Evolutionary conservation across 2,888 invertebrate species (phyloP).

Genomic region (Folsomia manolachei): DNA sequence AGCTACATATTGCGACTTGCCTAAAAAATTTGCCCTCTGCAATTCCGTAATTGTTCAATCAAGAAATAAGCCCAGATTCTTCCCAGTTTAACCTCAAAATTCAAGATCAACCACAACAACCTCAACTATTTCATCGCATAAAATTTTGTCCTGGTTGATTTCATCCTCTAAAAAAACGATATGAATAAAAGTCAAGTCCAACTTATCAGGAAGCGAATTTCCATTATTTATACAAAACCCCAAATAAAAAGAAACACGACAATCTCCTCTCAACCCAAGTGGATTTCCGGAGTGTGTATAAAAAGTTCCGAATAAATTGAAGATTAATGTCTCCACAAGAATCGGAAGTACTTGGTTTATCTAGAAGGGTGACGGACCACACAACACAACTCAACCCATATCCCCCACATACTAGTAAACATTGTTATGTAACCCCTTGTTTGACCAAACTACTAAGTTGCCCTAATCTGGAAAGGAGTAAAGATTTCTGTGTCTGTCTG

Average conservation of each 20-base stretch:
- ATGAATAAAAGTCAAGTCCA: not conserved
- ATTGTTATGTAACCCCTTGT: not conserved
- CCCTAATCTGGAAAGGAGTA: not conserved
- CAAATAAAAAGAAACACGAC: not conserved
- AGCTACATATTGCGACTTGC: too few species aligned
- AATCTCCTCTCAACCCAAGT: not conserved
- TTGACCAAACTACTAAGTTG: not conserved
- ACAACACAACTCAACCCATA: not conserved
- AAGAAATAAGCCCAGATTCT: too few species aligned
- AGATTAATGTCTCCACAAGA: not conserved
- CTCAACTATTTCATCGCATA: not conserved
- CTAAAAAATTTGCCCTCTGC: too few species aligned
- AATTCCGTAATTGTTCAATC: not conserved
- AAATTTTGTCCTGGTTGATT: too few species aligned
- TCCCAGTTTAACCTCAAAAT: too few species aligned
- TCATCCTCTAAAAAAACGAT: not conserved
- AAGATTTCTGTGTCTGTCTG: not conserved
- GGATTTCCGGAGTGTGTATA: not conserved
- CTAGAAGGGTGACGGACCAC: not conserved
- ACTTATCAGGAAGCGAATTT: conserved; percentile 9
- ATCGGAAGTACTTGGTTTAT: not conserved
- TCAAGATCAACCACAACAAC: too few species aligned
- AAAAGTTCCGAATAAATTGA: not conserved
- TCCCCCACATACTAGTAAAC: not conserved
- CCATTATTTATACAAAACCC: not conserved